Evolutionary conservation across 2,113 vertebrate species (phyloP), one percentile per base, ranked within the genome.

Genomic region (Tachysurus vachellii): DNA sequence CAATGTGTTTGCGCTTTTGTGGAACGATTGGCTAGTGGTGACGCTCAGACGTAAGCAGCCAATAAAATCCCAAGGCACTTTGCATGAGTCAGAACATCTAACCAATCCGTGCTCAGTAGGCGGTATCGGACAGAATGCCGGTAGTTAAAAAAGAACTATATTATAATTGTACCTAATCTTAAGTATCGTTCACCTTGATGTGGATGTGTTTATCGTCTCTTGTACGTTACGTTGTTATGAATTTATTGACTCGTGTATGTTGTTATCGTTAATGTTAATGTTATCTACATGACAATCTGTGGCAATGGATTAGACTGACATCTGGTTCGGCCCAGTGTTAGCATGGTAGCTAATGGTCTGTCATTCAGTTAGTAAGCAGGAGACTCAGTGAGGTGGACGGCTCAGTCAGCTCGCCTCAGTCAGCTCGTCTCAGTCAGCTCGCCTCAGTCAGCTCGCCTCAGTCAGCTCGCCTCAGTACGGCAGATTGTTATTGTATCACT

Each of bases 91-190:
- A 81, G 56, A 61, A 26, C 36, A 44, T 61, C 26, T n/a, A 36
- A 31, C 82, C 47, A 83, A 68, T 0, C 62, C 54, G 7, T 36
- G 13, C 3, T 21, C 26, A 57, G 50, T 54, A 57, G 83, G 66
- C 50, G 83, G 53, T 21, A 59, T 75, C 61, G 44, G 31, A 73
- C 68, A 26, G 54, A 85, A 85, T 75, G 56, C 70, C 31, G 83
- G 83, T 85, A 57, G 83, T 56, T 5, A 75, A 85, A 36, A 71
- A 23, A 70, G 44, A 44, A 2, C 12, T n/a, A 5, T 61, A 57
- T 9, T 61, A 26, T 44, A 75, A 75, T 59, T 59, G 21, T 84
- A 59, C 54, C 68, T 44, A 83, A 66, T 3, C 7, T 36, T 73
- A 28, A 19, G 10, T 53, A 2, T n/a, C 1, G 23, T 10, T 53